phyloP scores from a whole-genome alignment of 2,888 invertebrate species.

The Shargacucullia verbasci region DNA sequence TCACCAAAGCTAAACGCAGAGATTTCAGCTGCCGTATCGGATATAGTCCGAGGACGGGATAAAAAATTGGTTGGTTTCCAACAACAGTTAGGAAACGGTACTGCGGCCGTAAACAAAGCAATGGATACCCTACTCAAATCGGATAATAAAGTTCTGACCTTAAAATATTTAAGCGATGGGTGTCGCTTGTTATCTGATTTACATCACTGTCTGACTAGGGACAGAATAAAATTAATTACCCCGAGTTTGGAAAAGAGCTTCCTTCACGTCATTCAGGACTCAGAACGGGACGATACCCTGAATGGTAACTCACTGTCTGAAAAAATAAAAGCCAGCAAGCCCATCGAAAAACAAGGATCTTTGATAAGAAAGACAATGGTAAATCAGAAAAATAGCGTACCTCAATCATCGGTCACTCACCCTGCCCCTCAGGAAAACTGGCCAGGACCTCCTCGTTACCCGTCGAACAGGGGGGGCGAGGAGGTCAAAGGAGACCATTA shows the following conservation, averaged over 20 bases:
- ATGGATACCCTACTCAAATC: too few relatives aligned
- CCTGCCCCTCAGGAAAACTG: slow-evolving; percentile 19
- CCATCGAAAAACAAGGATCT: slow-evolving; percentile 9
- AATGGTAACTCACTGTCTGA: slow-evolving; percentile 1
- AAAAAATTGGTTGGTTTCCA: slow-evolving; percentile 22
- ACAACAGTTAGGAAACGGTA: slow-evolving; percentile 32
- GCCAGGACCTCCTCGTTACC: slow-evolving; percentile 42
- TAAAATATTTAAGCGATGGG: too few relatives aligned
- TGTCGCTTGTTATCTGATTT: slow-evolving; percentile 39
- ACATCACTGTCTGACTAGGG: slow-evolving; percentile 23
- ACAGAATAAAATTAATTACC: slow-evolving; percentile 38
- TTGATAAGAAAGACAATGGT: slow-evolving; percentile 5
- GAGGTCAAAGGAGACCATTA: slow-evolving; percentile 10
- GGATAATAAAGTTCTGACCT: too few relatives aligned
- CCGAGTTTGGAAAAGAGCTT: slow-evolving; percentile 39
- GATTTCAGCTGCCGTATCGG: slow-evolving; percentile 38
- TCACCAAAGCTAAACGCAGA: slow-evolving; percentile 43
- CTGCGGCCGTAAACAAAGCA: slow-evolving; percentile 31
- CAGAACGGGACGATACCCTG: slow-evolving; percentile 13
- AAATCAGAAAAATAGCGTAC: background rate
- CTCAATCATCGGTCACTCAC: background rate
- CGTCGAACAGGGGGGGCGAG: slow-evolving; percentile 40
- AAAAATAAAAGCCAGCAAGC: slow-evolving; percentile 14
- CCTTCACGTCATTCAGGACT: slow-evolving; percentile 31
- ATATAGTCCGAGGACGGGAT: slow-evolving; percentile 23